Base-by-base conservation (phyloP, 2,888 invertebrate genomes). In the Agrenia bidenticulata region DNA sequence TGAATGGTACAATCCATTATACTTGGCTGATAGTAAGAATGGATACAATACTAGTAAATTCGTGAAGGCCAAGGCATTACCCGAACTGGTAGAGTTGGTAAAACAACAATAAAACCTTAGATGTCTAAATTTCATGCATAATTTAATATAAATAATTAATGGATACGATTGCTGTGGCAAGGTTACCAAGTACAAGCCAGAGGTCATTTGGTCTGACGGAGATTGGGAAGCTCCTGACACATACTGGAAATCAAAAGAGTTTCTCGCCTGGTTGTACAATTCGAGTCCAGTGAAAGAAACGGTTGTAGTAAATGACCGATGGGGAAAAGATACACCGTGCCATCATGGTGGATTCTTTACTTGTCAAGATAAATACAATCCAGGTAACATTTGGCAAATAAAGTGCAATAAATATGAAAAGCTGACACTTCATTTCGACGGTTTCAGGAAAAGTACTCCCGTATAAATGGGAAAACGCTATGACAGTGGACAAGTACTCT, bases 401-500 rank as follows among this genome's bases (percentile, higher is more conserved):
- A n/a, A n/a, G n/a, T n/a, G n/a, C n/a, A n/a, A n/a, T n/a, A n/a
- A n/a, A n/a, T n/a, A n/a, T n/a, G n/a, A n/a, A n/a, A n/a, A n/a
- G n/a, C n/a, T n/a, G n/a, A n/a, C n/a, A n/a, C n/a, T n/a, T n/a
- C n/a, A n/a, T n/a, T n/a, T n/a, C n/a, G n/a, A n/a, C n/a, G n/a
- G n/a, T n/a, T n/a, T n/a, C n/a, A n/a, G n/a, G n/a, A n/a, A n/a
- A n/a, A n/a, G n/a, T n/a, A n/a, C 76, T 77, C 61, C 69, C 67
- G 1, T 81, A 80, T 62, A 84, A 84, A 75, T 84, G 82, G 82
- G 83, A 84, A 74, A 83, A 83, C 76, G 80, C 80, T 63, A 81
- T 83, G 81, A 82, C 83, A 0, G 77, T 84, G 39, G 83, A 84
- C 72, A 78, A 77, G 57, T 54, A 76, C 9, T 81, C 83, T 0